Conservation (phyloP, 2,113 vertebrate species). For the Pedetes capensis region DNA sequence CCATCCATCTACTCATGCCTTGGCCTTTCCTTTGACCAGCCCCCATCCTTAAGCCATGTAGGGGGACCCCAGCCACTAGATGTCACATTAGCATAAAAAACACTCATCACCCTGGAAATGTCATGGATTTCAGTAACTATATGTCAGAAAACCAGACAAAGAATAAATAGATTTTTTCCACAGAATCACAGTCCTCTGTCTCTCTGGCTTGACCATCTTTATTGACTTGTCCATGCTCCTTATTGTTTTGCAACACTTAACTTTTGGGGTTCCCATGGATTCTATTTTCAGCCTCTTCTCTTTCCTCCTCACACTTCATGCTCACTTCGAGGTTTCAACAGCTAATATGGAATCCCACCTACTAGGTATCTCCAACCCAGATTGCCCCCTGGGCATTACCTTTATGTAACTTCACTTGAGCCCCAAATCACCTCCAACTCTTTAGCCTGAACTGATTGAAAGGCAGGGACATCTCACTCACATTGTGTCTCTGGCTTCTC, state of each 20-base stretch:
- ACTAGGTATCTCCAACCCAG: not conserved
- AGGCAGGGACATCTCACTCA: not conserved
- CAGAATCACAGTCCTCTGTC: not conserved
- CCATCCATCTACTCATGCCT: not conserved
- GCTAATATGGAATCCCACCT: not conserved
- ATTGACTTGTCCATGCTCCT: not conserved
- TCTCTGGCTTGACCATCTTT: not conserved
- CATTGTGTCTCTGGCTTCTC: not conserved
- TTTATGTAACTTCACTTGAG: not conserved
- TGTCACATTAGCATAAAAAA: not conserved
- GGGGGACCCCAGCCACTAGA: not conserved
- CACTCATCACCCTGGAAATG: not conserved
- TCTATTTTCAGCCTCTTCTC: no score
- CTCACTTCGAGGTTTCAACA: not conserved
- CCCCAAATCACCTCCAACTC: not conserved
- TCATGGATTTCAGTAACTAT: not conserved
- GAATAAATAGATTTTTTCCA: not conserved
- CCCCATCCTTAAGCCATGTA: not conserved
- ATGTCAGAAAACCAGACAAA: not conserved
- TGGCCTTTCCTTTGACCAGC: not conserved
- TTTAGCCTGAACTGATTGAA: not conserved
- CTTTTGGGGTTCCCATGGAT: no score
- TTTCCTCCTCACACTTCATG: accelerated
- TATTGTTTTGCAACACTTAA: not conserved
- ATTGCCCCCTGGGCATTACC: not conserved